These are phyloP conservation scores for Paedocypris micromegethes DNA, from an alignment of 2,797 vertebrate genomes.

Conservation along the genomic window DNA sequence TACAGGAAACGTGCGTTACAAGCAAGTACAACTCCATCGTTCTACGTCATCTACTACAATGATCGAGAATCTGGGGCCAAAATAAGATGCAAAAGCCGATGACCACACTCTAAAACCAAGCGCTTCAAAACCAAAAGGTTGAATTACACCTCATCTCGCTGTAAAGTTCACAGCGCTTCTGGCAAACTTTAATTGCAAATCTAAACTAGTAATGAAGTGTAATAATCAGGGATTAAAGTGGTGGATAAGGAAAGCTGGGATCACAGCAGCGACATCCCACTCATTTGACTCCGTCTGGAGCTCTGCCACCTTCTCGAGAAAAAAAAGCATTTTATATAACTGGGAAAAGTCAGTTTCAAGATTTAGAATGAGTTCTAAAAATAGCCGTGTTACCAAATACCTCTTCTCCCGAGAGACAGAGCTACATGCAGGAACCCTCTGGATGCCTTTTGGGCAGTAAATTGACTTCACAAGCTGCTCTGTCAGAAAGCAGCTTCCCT, in stretches of 20 bases:
- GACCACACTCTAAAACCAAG: too few relatives aligned
- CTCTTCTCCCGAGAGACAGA: conserved; percentile 22
- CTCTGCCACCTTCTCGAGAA: conserved; percentile 2
- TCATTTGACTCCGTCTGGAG: conserved; percentile 15
- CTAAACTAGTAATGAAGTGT: conserved; percentile 9
- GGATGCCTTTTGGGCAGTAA: conserved; percentile 51
- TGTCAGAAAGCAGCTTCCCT: conserved; percentile 62
- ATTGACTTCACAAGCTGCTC: conserved; percentile 60
- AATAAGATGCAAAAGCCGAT: too few relatives aligned
- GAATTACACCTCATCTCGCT: conserved; percentile 22
- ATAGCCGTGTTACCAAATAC: conserved; percentile 37
- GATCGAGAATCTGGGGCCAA: too few relatives aligned
- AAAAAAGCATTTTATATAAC: conserved; percentile 27
- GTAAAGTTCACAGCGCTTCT: conserved; percentile 8
- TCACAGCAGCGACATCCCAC: conserved; percentile 9
- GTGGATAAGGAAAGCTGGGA: conserved; percentile 6
- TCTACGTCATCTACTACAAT: too few relatives aligned
- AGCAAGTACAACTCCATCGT: not conserved
- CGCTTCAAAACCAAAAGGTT: conserved; percentile 6
- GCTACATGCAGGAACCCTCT: conserved; percentile 30
- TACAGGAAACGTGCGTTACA: not conserved
- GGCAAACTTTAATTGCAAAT: conserved; percentile 32
- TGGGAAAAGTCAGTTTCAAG: conserved; percentile 30
- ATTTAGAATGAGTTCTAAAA: conserved; percentile 38
- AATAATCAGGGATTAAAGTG: conserved; percentile 18